A percentile compares a stretch with the other conserved stretches of the same genome.
Evolutionary conservation across 2,113 vertebrate genomes (phyloP).

Genomic region (Ahaetulla prasina): DNA sequence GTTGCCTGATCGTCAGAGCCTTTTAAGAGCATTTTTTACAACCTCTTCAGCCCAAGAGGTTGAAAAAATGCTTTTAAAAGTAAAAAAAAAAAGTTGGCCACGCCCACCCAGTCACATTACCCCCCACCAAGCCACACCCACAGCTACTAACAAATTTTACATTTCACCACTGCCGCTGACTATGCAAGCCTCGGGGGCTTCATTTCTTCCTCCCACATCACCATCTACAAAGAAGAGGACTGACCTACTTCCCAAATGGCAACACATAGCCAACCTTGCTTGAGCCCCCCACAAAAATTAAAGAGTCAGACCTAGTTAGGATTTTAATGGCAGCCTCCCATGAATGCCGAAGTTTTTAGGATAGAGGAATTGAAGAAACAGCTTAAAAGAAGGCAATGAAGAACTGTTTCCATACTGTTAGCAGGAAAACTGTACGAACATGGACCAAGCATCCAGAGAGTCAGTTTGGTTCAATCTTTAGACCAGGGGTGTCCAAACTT

Average conservation of each 20-base stretch:
- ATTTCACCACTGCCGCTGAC: too few relatives aligned
- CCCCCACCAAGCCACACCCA: too few relatives aligned
- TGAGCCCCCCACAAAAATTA: neutral
- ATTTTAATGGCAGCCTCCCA: neutral
- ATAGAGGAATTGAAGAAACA: neutral
- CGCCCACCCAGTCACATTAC: too few relatives aligned
- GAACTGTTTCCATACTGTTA: neutral
- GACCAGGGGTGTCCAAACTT: too few relatives aligned
- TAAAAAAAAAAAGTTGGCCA: too few relatives aligned
- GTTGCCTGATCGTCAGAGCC: too few relatives aligned
- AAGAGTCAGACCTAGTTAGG: neutral
- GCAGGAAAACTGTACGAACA: neutral
- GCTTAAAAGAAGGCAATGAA: neutral
- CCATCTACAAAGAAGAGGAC: neutral
- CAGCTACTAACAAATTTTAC: too few relatives aligned
- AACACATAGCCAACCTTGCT: neutral
- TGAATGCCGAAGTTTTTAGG: neutral
- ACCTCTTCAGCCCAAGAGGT: too few relatives aligned
- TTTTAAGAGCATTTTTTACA: too few relatives aligned
- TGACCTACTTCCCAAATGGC: neutral
- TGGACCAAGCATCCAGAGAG: neutral
- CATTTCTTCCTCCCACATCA: neutral
- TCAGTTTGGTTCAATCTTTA: neutral
- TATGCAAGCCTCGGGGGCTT: neutral
- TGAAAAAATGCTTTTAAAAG: too few relatives aligned